These are phyloP conservation scores for Pteronura brasiliensis DNA, from an alignment of 2,113 vertebrate genomes.

Conservation along the genomic window DNA sequence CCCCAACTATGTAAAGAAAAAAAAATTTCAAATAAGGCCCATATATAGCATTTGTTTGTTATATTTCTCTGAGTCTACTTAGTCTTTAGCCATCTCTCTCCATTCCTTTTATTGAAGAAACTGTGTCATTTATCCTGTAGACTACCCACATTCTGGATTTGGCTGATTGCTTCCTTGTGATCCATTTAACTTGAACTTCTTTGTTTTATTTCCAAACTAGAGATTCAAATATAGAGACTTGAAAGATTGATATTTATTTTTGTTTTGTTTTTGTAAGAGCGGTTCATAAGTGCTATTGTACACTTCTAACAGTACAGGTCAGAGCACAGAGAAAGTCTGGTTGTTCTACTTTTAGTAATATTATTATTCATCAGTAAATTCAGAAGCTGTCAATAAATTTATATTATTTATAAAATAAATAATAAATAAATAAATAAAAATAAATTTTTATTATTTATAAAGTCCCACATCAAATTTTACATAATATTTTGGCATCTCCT, in stretches of 20 bases:
- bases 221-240: conserved; percentile 12
- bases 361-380: neutral
- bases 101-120: conserved; percentile 21
- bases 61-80: neutral
- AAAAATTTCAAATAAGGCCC: neutral
- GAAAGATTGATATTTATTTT: neutral
- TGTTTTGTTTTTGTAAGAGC: conserved; percentile 7
- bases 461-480: neutral
- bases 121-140: neutral
- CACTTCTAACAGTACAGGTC: neutral
- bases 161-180: neutral
- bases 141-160: neutral
- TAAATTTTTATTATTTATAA: neutral
- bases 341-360: neutral
- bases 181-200: neutral
- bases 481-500: neutral
- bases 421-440: too few relatives aligned
- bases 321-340: neutral
- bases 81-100: neutral
- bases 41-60: neutral
- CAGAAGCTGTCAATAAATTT: neutral
- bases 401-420: neutral
- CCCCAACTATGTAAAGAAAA: neutral
- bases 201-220: neutral
- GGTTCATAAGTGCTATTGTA: neutral